Conservation (phyloP, 2,797 vertebrate genomes). For the Phoeniculus purpureus region DNA sequence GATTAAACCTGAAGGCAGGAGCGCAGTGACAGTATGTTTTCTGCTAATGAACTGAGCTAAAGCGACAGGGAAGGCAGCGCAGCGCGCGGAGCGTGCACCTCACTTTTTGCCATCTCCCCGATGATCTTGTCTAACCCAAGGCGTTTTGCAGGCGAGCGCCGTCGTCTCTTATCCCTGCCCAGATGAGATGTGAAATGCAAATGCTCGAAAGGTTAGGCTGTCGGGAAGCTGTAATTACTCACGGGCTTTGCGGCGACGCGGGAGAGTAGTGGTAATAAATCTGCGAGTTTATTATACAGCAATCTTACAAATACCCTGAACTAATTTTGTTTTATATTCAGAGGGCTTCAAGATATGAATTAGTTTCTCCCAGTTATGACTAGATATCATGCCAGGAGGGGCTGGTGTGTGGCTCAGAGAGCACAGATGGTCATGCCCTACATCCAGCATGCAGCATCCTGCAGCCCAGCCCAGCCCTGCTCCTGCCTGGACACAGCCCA, state of each 20-base stretch:
- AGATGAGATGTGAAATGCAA: neutral
- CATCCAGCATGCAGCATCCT: neutral
- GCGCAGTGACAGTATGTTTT: constrained; percentile 38
- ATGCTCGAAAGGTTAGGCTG: constrained; percentile 8
- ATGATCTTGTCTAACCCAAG: constrained; percentile 38
- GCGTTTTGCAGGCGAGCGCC: constrained; percentile 5
- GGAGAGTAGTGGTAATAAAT: neutral
- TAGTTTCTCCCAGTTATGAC: neutral
- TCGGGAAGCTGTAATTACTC: neutral
- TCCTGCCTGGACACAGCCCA: neutral
- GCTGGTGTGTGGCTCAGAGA: neutral
- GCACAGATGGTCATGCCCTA: neutral
- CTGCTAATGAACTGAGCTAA: constrained; percentile 51
- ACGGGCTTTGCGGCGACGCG: neutral
- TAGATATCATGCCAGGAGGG: neutral
- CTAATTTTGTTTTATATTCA: fast-evolving
- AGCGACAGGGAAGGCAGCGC: constrained; percentile 56
- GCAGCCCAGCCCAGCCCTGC: neutral
- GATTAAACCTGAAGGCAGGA: constrained; percentile 61
- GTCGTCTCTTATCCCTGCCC: neutral
- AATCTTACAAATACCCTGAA: neutral
- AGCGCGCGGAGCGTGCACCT: neutral
- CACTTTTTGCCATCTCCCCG: constrained; percentile 40
- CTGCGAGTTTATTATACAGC: neutral
- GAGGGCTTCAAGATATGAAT: neutral